Percentiles rank a stretch among this genome's conserved stretches.
Evolutionary conservation across 2,888 invertebrate species (phyloP).

Genomic region (Diarsia rubi): DNA sequence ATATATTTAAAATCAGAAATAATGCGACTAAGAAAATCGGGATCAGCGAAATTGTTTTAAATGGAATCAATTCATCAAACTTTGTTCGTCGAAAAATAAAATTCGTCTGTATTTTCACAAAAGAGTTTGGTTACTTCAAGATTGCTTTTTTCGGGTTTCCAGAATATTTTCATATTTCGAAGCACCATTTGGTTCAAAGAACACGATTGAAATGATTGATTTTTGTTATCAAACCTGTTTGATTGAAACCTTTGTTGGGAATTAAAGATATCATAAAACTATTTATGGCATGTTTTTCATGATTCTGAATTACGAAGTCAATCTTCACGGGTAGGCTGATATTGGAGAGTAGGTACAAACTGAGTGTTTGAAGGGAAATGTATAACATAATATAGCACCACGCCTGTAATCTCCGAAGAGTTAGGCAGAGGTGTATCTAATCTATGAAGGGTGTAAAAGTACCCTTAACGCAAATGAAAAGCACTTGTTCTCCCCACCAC

Average conservation of each 20-base stretch:
- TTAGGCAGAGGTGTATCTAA: no score
- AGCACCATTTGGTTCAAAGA: constrained; percentile 7
- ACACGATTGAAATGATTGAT: constrained; percentile 15
- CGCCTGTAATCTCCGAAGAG: no score
- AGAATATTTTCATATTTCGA: constrained; percentile 16
- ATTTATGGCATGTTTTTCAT: not conserved
- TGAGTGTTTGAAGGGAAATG: not conserved
- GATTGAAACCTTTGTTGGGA: not conserved
- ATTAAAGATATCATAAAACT: constrained; percentile 5
- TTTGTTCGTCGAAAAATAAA: constrained; percentile 12
- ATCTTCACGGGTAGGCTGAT: not conserved
- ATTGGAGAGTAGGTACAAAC: not conserved
- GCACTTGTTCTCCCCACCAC: no score
- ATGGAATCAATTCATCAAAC: constrained; percentile 41
- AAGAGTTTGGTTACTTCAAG: constrained; percentile 2
- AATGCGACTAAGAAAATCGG: constrained; percentile 8
- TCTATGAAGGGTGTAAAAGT: no score
- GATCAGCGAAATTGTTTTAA: constrained; percentile 31
- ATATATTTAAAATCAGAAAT: constrained; percentile 24
- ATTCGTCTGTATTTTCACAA: constrained; percentile 36
- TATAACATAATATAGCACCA: no score
- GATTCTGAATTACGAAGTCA: not conserved
- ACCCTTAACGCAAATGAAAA: no score
- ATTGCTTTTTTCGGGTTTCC: constrained; percentile 28
- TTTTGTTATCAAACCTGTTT: constrained; percentile 1